Conservation (phyloP, 2,888 invertebrate species). For the Pristionchus japonicus region DNA sequence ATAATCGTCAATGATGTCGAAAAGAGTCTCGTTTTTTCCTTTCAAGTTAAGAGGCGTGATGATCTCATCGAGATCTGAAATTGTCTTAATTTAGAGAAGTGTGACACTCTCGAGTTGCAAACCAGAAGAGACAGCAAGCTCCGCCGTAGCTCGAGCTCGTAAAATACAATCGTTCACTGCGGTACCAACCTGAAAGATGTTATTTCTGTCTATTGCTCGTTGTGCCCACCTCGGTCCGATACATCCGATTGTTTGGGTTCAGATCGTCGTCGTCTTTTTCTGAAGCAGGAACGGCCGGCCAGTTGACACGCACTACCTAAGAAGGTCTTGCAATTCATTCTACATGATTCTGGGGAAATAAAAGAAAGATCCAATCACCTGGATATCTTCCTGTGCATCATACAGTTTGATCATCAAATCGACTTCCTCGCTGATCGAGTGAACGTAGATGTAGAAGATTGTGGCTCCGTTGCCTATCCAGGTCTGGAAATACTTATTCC, state of each 20-base stretch:
- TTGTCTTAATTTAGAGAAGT: neutral
- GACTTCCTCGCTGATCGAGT: slow-evolving; percentile 45
- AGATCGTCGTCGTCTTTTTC: neutral
- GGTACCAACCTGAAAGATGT: neutral
- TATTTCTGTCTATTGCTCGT: neutral
- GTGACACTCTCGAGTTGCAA: neutral
- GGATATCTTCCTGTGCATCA: neutral
- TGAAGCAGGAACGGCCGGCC: neutral
- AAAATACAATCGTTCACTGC: slow-evolving; percentile 45
- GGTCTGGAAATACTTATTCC: neutral
- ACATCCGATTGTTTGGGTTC: slow-evolving; percentile 42
- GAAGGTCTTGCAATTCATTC: neutral
- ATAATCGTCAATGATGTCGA: neutral
- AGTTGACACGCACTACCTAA: slow-evolving; percentile 37
- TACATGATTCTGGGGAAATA: neutral
- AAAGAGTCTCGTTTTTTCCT: neutral
- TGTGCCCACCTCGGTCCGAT: slow-evolving; percentile 31
- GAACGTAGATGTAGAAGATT: slow-evolving; percentile 47
- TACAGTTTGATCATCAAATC: slow-evolving; percentile 41
- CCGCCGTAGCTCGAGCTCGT: neutral
- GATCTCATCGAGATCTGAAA: slow-evolving; percentile 42
- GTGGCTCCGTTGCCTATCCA: slow-evolving; percentile 44
- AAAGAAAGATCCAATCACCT: neutral
- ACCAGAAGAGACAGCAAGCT: slow-evolving; percentile 25
- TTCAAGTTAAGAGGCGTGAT: neutral